Base-by-base conservation (phyloP, 2,797 vertebrate genomes). In the Spheniscus humboldti region DNA sequence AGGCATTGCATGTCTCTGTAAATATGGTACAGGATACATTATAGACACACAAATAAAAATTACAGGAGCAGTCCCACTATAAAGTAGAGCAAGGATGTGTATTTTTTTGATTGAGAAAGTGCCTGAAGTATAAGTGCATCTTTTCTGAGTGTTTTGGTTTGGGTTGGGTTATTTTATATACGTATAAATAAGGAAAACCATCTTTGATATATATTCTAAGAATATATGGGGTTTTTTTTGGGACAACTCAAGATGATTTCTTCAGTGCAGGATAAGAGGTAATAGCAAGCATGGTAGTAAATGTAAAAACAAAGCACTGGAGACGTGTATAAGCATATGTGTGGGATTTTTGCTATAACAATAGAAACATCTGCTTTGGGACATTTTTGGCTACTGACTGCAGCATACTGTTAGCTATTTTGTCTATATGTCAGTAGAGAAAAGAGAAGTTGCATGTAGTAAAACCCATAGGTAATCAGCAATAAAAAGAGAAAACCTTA, bases 351-450 rank as follows among this genome's bases (percentile, higher is more conserved):
- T 91, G 48, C 27, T 91, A 13, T 55, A 84, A 93, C 77, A 88
- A 90, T 53, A 88, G 66, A 93, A 97, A 94, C 53, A 95, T 94
- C 72, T 94, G 86, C n/a, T 92, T 85, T 83, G 90, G 88, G 90
- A 94, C 45, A 43, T 52, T 94, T 93, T 87, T 92, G 74, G 57
- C 75, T 89, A 94, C 71, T 48, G 33, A 69, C 33, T 80, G 57
- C n/a, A 78, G 48, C 33, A 27, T 41, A 64, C 41, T 77, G 23
- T 59, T 89, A 94, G 64, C 27, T 93, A 68, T 72, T 92, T 92
- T 90, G 52, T 92, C 76, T 93, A 28, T 50, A 60, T 28, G 59
- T 83, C 92, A 91, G 84, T 43, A 57, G 76, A 92, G 69, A 91
- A 92, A 90, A 90, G 59, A 81, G 63, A 92, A 91, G 64, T 72